Evolutionary conservation across 2,797 vertebrate genomes (phyloP), one percentile per base, ranked within the genome.

Genomic region (Silurus lanzhouensis): DNA sequence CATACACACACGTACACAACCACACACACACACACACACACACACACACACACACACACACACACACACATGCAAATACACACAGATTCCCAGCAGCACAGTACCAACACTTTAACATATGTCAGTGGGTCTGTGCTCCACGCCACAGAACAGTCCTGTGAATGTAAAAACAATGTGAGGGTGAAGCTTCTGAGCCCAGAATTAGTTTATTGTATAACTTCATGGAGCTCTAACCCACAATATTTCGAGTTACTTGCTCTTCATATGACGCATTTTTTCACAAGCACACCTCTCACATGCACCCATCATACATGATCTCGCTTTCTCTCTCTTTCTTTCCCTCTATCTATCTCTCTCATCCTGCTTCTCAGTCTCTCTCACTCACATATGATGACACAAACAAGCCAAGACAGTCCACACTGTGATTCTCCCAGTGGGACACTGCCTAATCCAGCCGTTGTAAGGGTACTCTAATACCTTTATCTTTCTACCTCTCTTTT

Each of bases 31-130:
- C 60, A 84, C 52, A 75, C 75, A 87, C 57, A 77, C 61, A n/a
- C 58, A 63, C 84, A 83, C 87, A 84, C 82, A 87, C 89, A 84
- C 84, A 88, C 84, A 79, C 20, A 19, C 68, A 79, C 58, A 83
- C 52, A 74, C 75, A 87, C 55, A 77, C 60, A 22, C 57, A 61
- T 82, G 82, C 87, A 84, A 66, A 61, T 82, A 89, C 81, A 86
- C 90, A 83, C 84, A 89, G 76, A 88, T 82, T 68, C 66, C 67
- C 19, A 61, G 68, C 79, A 84, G 70, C 84, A 77, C 72, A 89
- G 55, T 60, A 72, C 48, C 61, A 81, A 81, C 72, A 66, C 85
- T 64, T 86, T 82, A 75, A 71, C 84, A 81, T 85, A 85, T 81
- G 84, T 74, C 81, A 80, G 8, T 38, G n/a, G 44, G 55, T 66